phyloP scores from a whole-genome alignment of 2,113 vertebrate genomes.

The Oryzias curvinotus region DNA sequence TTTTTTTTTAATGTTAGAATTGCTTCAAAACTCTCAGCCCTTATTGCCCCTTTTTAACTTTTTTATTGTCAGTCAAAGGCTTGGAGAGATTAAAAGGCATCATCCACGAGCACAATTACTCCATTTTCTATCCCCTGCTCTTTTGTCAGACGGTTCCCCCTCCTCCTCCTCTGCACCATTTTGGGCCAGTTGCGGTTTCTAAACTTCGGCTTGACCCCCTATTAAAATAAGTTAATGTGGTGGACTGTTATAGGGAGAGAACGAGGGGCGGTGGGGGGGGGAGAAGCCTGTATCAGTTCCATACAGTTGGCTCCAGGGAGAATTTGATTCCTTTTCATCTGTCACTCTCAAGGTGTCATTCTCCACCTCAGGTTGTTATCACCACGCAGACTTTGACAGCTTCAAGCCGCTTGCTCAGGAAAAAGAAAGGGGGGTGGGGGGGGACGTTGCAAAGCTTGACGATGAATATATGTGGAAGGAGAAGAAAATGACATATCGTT shows the following conservation, averaged over 20 bases:
- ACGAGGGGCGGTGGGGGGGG: constrained; percentile 34
- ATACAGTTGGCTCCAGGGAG: constrained; percentile 84
- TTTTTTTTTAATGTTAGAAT: constrained; percentile 50
- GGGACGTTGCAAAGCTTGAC: constrained; percentile 57
- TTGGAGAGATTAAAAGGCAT: constrained; percentile 81
- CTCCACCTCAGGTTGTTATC: constrained; percentile 88
- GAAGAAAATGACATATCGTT: constrained; percentile 66
- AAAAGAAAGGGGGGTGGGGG: constrained; percentile 18
- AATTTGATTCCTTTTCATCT: constrained; percentile 86
- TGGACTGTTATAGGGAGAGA: constrained; percentile 74
- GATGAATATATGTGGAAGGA: constrained; percentile 56
- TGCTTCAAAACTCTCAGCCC: constrained; percentile 16
- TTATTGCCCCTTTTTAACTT: constrained; percentile 30
- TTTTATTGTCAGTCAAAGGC: constrained; percentile 82
- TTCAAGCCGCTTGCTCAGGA: constrained; percentile 78
- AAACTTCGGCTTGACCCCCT: constrained; percentile 82
- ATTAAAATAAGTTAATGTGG: constrained; percentile 93
- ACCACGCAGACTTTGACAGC: constrained; percentile 82
- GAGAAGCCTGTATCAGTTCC: constrained; percentile 84
- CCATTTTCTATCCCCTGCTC: constrained; percentile 62
- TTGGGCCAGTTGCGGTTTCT: constrained; percentile 81
- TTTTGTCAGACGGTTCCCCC: constrained; percentile 40
- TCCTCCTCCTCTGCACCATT: constrained; percentile 67
- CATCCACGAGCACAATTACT: constrained; percentile 81
- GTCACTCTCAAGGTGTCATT: constrained; percentile 88